Percentiles rank a stretch among this genome's conserved stretches.
phyloP scores from a whole-genome alignment of 2,797 vertebrate species.

The Chromobotia macracanthus region DNA sequence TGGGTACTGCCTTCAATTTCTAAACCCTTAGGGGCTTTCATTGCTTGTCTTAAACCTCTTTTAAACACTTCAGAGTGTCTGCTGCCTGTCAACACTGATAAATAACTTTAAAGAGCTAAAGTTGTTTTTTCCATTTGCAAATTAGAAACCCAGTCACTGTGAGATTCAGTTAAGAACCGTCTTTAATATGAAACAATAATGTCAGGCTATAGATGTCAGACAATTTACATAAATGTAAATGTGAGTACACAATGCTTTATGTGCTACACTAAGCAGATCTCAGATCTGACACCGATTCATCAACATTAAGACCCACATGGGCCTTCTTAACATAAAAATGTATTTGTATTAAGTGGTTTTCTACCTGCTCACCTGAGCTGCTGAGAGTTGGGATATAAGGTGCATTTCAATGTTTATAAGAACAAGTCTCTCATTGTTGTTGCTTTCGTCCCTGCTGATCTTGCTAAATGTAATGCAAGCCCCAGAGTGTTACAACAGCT shows the following conservation, averaged over 20 bases:
- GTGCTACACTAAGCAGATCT: conserved; percentile 9
- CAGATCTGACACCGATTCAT: conserved; percentile 22
- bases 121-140: conserved; percentile 36
- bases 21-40: conserved; percentile 12
- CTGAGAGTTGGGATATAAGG: background rate
- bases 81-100: conserved; percentile 32
- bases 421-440: background rate
- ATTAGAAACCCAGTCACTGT: conserved; percentile 28
- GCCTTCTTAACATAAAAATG: conserved; percentile 9
- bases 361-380: background rate
- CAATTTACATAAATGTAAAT: background rate
- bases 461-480: background rate
- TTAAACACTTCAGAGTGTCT: conserved; percentile 33
- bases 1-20: conserved; percentile 10
- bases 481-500: background rate
- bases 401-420: background rate
- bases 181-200: conserved; percentile 46
- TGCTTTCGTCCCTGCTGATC: background rate
- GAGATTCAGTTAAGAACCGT: conserved; percentile 37
- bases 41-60: conserved; percentile 29
- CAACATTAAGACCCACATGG: conserved; percentile 34
- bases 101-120: conserved; percentile 39
- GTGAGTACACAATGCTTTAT: background rate
- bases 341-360: conserved; percentile 32
- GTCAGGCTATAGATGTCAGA: conserved; percentile 25